A percentile compares a stretch with the other conserved stretches of the same genome.
Evolutionary conservation across 2,888 invertebrate species (phyloP).

Genomic region (Altica lythri): DNA sequence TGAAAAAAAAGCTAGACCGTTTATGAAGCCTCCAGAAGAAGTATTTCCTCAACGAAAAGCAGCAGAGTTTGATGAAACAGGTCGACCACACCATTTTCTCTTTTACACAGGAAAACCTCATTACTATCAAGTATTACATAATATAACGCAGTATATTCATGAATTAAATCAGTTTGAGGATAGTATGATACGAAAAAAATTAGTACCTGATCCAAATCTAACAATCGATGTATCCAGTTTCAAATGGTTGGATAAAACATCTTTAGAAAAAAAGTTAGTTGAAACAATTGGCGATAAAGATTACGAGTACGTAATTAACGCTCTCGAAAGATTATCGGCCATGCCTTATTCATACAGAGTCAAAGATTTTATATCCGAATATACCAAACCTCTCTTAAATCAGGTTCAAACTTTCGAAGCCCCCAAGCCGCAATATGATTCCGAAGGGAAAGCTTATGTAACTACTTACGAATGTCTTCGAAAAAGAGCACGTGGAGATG

Average conservation of each 20-base stretch:
- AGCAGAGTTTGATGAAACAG: slow-evolving; percentile 88
- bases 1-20: slow-evolving; percentile 82
- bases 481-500: slow-evolving; percentile 75
- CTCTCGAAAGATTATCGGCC: slow-evolving; percentile 72
- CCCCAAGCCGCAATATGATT: slow-evolving; percentile 71
- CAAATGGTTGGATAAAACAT: slow-evolving; percentile 69
- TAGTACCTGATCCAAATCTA: slow-evolving; percentile 64
- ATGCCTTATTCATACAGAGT: slow-evolving; percentile 74
- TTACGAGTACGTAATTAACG: slow-evolving; percentile 72
- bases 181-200: slow-evolving; percentile 67
- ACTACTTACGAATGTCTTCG: slow-evolving; percentile 74
- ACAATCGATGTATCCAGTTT: slow-evolving; percentile 62
- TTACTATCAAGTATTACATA: slow-evolving; percentile 79
- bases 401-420: slow-evolving; percentile 66
- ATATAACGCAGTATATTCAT: slow-evolving; percentile 71
- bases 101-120: slow-evolving; percentile 92
- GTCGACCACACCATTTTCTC: slow-evolving; percentile 86
- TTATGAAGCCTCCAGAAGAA: slow-evolving; percentile 88
- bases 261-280: slow-evolving; percentile 67
- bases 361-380: slow-evolving; percentile 76
- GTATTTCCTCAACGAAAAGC: slow-evolving; percentile 83
- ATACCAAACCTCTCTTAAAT: slow-evolving; percentile 64
- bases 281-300: slow-evolving; percentile 71
- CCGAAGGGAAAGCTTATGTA: slow-evolving; percentile 72
- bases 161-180: slow-evolving; percentile 73